Conservation (phyloP, 2,888 invertebrate genomes). For the Machimus rusticus region DNA sequence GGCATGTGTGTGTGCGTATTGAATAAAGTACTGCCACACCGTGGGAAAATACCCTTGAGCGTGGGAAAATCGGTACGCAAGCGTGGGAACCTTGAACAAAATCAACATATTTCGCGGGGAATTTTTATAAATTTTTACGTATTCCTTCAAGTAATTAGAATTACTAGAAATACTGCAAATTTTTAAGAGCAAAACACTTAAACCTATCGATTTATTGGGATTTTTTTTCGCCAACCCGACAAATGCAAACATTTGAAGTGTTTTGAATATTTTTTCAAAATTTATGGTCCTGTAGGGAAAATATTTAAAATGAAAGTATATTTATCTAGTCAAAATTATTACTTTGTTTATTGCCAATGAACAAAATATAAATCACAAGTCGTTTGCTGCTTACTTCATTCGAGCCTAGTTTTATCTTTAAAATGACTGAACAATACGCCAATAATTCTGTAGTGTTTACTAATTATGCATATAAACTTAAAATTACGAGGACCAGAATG, state of each 20-base stretch:
- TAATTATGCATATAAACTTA: no score
- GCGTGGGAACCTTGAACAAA: constrained; percentile 49
- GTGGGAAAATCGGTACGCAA: constrained; percentile 57
- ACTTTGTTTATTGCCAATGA: no score
- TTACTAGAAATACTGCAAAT: neutral
- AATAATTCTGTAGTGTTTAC: no score
- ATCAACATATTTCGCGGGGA: neutral
- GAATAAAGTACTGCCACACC: constrained; percentile 47
- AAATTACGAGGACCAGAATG: no score
- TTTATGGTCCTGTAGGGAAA: neutral
- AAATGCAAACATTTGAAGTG: neutral
- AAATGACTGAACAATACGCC: no score
- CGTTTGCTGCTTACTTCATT: no score
- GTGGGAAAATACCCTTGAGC: constrained; percentile 57
- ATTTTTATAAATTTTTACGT: neutral
- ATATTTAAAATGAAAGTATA: neutral
- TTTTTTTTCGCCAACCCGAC: neutral
- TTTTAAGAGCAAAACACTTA: neutral
- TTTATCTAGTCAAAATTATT: no score
- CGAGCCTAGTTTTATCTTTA: no score
- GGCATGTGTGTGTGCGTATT: neutral
- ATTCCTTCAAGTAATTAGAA: neutral
- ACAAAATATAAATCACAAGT: no score
- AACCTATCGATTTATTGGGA: neutral
- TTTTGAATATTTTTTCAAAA: neutral